Base-by-base conservation (phyloP, 2,888 invertebrate genomes). In the Hypercompe scribonia region DNA sequence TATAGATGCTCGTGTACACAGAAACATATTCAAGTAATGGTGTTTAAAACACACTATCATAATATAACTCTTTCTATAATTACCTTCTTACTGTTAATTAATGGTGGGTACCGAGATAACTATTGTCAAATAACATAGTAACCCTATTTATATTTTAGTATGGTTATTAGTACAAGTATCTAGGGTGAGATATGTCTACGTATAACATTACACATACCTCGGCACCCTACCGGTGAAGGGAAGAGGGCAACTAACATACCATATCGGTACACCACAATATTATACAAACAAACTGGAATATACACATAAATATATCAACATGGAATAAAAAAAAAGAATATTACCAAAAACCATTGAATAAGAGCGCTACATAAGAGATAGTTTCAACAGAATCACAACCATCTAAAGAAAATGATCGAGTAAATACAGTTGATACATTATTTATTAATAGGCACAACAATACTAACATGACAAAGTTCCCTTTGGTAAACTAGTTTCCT, bases 221-320 rank as follows among this genome's bases (percentile, higher is more conserved):
- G 70, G 75, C 70, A 82, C 72, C 75, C 64, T 67, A 61, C 64
- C 31, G 65, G 39, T 5, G 8, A 61, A 68, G 11, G 34, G 31
- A 67, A 73, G 24, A 74, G 54, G 71, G 39, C 72, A 71, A 50
- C 68, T 68, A 77, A 78, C 78, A 81, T 74, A 80, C 73, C 76
- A 77, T 42, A 33, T 28, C 33, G 31, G 70, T 70, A 77, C 65
- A 65, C 66, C 54, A 80, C 73, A 76, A 76, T 67, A 76, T 68
- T 76, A 81, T 76, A 80, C 66, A 81, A 81, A 80, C 75, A 77
- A 82, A 68, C 79, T 73, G 76, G 77, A 78, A 81, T 83, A 83
- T 77, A 78, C 76, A 85, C 64, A 73, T 78, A 84, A 81, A 79
- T 71, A 75, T 69, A 71, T 68, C 77, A 79, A 82, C 75, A 68